Base-by-base conservation (phyloP, 2,888 invertebrate species). In the Koerneria pararmatus region DNA sequence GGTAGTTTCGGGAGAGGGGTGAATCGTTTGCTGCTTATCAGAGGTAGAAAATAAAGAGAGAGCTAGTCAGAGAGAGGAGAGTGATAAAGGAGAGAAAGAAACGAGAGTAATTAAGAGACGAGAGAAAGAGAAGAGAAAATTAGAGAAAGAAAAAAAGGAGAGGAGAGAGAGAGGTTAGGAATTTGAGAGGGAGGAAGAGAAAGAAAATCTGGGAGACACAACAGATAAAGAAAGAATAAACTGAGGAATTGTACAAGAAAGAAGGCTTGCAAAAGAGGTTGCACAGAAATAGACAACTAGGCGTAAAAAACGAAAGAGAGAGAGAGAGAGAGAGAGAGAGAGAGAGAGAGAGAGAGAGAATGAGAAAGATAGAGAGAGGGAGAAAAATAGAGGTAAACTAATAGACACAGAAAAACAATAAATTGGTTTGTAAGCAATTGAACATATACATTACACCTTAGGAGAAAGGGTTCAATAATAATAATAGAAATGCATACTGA, bases 11-110 rank as follows among this genome's bases (percentile, higher is more conserved):
- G n/a, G n/a, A n/a, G n/a, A n/a, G n/a, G n/a, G n/a, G n/a, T n/a
- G n/a, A n/a, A n/a, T n/a, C 19, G 15, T 46, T 54, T 54, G 11
- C 34, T 8, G 41, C 66, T 63, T 58, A 65, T 66, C 53, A 56
- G 48, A 37, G 3, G 53, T 24, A 29, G 58, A 11, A 37, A 32
- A 67, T 22, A 67, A 57, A 56, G 61, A 46, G 34, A 67, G 67
- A 60, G 57, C 24, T 49, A 48, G 46, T 41, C 48, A 59, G 65
- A 46, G 27, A 37, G 49, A 51, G 60, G 29, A 37, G 19, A 49
- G 51, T 29, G 49, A 62, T 29, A 19, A 29, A 31, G 29, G 48
- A 51, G 34, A 46, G 60, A 31, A 8, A n/a, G 60, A 37, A 60
- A 31, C 35, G 24, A 37, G 46, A 65, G 37, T 37, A 29, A 24